Evolutionary conservation across 2,888 invertebrate species (phyloP), one percentile per base, ranked within the genome.

Genomic region (Euphydryas editha): DNA sequence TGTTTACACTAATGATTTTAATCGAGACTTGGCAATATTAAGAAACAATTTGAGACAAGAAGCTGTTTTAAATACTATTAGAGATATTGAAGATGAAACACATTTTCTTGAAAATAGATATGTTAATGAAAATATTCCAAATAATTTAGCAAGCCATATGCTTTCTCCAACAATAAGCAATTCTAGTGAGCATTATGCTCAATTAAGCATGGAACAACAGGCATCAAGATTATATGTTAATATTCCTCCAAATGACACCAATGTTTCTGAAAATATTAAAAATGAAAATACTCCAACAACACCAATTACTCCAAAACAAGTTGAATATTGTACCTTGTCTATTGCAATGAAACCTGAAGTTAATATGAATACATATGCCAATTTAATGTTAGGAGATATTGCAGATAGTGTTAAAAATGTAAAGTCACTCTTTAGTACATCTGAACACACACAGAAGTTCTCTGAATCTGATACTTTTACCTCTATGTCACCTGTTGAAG

Each of bases 171-270:
- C 91, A 17, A 73, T 87, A 47, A 93, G 92, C 75, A 87, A 77
- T 67, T 80, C 81, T n/a, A 93, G 92, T 79, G 93, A 93, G 71
- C 90, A 90, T 72, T 93, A 93, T 75, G 90, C 92, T 44, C 89
- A 90, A 64, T 80, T 93, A 13, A 89, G 82, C 73, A 78, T 90
- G 56, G 90, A 92, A 55, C 86, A 87, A 71, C 86, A 89, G 69
- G 87, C 88, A 65, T 78, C 81, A 7, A 80, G 92, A 68, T 75
- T 90, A 55, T 94, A 93, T 74, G 90, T 93, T 74, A 94, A 93
- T 74, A 76, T 93, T 63, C 77, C 78, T 21, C 84, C 87, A 1
- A 86, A 80, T 69, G 91, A 91, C 51, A 67, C 73, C 8, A 77
- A 60, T 62, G n/a, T 73, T 21, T 59, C 77, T 54, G 86, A 88